A percentile compares a stretch with the other conserved stretches of the same genome.
These are phyloP conservation scores for Meteorus colon DNA, from an alignment of 2,888 invertebrate species.

Conservation along the genomic window DNA sequence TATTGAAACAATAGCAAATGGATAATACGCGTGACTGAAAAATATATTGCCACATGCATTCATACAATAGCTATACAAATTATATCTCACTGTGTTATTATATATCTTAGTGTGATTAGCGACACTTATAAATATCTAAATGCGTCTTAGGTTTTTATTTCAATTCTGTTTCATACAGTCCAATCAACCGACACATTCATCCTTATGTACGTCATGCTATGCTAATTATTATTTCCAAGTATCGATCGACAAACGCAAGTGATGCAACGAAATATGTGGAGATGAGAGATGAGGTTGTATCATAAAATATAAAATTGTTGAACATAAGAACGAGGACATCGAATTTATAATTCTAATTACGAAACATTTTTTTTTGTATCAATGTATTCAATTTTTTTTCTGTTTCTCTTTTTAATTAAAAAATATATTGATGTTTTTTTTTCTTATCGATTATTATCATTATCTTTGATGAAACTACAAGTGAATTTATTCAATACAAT, in stretches of 20 bases:
- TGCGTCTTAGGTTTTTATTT: neutral
- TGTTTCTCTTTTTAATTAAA: too few relatives aligned
- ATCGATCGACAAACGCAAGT: neutral
- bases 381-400: too few relatives aligned
- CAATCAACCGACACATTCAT: neutral
- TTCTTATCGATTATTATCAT: too few relatives aligned
- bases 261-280: neutral
- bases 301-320: neutral
- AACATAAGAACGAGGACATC: neutral
- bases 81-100: neutral
- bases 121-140: neutral
- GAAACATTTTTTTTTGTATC: too few relatives aligned
- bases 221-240: neutral
- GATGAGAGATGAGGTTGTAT: neutral
- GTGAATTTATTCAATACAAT: too few relatives aligned
- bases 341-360: neutral
- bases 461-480: too few relatives aligned
- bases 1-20: too few relatives aligned
- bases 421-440: too few relatives aligned
- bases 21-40: too few relatives aligned
- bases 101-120: neutral
- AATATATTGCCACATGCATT: too few relatives aligned
- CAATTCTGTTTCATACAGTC: neutral
- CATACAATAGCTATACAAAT: too few relatives aligned
- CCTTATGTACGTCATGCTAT: neutral